A percentile compares a stretch with the other conserved stretches of the same genome.
Evolutionary conservation across 2,113 vertebrate species (phyloP).

Genomic region (Brachypteracias leptosomus): DNA sequence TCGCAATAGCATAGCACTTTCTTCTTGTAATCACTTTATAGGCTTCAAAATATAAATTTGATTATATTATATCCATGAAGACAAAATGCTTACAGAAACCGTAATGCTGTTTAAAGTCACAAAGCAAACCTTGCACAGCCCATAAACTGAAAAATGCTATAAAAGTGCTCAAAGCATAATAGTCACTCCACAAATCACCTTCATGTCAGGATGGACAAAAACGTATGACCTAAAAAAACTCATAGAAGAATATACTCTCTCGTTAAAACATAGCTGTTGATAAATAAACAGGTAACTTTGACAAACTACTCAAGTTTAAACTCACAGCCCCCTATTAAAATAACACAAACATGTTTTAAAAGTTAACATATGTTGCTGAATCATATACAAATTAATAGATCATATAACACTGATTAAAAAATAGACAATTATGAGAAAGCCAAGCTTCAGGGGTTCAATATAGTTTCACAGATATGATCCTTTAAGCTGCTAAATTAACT

Average conservation of each 20-base stretch:
- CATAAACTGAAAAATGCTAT: conserved; percentile 27
- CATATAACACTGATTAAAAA: background rate
- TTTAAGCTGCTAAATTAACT: background rate
- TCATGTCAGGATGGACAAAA: background rate
- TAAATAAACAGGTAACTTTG: background rate
- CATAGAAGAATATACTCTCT: background rate
- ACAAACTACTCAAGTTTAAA: background rate
- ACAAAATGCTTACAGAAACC: conserved; percentile 70
- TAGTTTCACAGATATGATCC: background rate
- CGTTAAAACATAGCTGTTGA: background rate
- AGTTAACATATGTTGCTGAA: background rate
- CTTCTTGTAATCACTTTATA: conserved; percentile 65
- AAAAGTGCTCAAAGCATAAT: background rate
- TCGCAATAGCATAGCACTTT: conserved; percentile 59
- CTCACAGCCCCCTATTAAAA: background rate
- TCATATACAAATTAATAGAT: background rate
- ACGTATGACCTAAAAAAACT: background rate
- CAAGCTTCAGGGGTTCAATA: background rate
- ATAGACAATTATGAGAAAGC: background rate
- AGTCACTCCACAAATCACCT: conserved; percentile 4
- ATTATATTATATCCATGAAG: conserved; percentile 62
- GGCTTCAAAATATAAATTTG: conserved; percentile 64
- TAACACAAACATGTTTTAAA: background rate
- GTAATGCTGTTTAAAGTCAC: conserved; percentile 60
- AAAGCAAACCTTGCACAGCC: conserved; percentile 38